Evolutionary conservation across 2,797 vertebrate genomes (phyloP), one percentile per base, ranked within the genome.

Genomic region (Tauraco hartlaubi): DNA sequence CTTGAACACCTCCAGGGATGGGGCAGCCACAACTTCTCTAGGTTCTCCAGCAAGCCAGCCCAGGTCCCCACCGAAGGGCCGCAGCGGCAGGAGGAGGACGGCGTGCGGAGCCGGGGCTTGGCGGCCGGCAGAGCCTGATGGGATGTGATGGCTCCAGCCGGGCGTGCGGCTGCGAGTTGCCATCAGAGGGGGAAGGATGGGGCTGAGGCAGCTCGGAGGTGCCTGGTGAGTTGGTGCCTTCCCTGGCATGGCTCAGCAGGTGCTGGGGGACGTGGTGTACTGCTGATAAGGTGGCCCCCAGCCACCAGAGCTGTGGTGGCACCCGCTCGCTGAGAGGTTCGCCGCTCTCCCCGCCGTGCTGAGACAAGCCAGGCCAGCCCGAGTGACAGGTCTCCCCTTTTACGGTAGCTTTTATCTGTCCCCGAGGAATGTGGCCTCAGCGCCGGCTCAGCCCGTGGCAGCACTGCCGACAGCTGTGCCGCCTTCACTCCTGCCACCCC

Each of bases 341-440:
- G 4, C 21, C 0, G 1, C 41, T 81, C 72, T 62, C 76, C 67
- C 44, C 0, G 9, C 69, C 0, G 2, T 9, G 61, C 81, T 96
- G 96, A 97, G 64, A 95, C 92, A 95, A 94, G 35, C 86, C 97
- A 97, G 97, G 84, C 86, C 74, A 48, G 63, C 59, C 58, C 37
- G 4, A 66, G 67, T 96, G 96, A 96, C 93, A 96, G 78, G 58
- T 67, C 58, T 81, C 77, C 92, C 97, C 95, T 97, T 97, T 97
- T 97, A 97, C 39, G 94, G 97, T 68, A 91, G 94, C 88, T 85
- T 83, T 96, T 95, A 93, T 97, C 96, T 90, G 52, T 82, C 90
- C 63, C 68, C 28, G 39, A 69, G 88, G 92, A 93, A 84, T 48
- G 94, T 1, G 2, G 94, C 85, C 76, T 52, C 79, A n/a, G 67